Conservation (phyloP, 1,140 invertebrate species). For the Caenorhabditis elegans region WBcel235 BX284603.4:12743501-12744000, state of each 20-base stretch:
- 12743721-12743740: not conserved
- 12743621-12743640: not conserved
- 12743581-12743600: not conserved
- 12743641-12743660: not conserved
- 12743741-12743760: not conserved
- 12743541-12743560: slow-evolving; percentile 2
- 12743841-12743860: not conserved
- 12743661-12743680: not conserved
- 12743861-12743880: not conserved
- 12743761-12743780: not conserved
- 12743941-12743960: too few species aligned
- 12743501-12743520: not conserved
- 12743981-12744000: too few species aligned
- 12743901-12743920: not conserved
- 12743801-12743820: too few species aligned
- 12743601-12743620: not conserved
- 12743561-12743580: not conserved
- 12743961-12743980: too few species aligned
- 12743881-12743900: too few species aligned
- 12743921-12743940: too few species aligned
- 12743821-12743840: not conserved
- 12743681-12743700: not conserved
- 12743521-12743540: not conserved
- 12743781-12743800: not conserved
- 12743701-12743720: not conserved